Base-by-base conservation (phyloP, 2,888 invertebrate species). In the Desoria tigrina region DNA sequence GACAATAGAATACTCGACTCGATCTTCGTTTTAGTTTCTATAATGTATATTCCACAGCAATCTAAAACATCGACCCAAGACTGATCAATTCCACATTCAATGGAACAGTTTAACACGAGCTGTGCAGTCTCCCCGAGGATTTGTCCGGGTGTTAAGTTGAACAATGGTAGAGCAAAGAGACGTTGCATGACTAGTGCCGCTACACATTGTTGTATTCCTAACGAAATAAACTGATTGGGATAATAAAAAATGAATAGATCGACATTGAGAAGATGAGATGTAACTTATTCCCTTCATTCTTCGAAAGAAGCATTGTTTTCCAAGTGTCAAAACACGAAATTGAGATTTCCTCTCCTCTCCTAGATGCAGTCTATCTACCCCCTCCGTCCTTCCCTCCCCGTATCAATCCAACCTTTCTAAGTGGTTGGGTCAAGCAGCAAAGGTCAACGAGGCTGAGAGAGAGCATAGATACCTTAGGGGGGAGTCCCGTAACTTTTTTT, bases 311-410 rank as follows among this genome's bases (percentile, higher is more conserved):
- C 68, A 74, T 70, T 74, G 72, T 72, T 72, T 74, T 65, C 60
- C 68, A 61, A 72, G 74, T 74, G 74, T 74, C 74, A 74, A 74
- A 74, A 74, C 72, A 74, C 61, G 74, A 71, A 70, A 72, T 71
- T 62, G 39, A 57, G 57, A 57, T 42, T 57, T 57, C 42, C 39
- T 55, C 14, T n/a, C n/a, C n/a, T n/a, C n/a, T n/a, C n/a, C n/a
- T n/a, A n/a, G n/a, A n/a, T n/a, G n/a, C 28, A 55, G 18, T 9
- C 6, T 51, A 7, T 24, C 18, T n/a, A n/a, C 55, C 55, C 55
- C 55, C 55, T 61, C 56, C 54, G 55, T 55, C 45, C 57, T 56
- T 23, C 55, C 24, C 42, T 60, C 56, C 60, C 37, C 61, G 55
- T 27, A 6, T 32, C 28, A 27, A 32, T 55, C 55, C 51, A 51